These are phyloP conservation scores for Phylloscopus collybita DNA, from an alignment of 2,797 vertebrate species.

Conservation along the genomic window DNA sequence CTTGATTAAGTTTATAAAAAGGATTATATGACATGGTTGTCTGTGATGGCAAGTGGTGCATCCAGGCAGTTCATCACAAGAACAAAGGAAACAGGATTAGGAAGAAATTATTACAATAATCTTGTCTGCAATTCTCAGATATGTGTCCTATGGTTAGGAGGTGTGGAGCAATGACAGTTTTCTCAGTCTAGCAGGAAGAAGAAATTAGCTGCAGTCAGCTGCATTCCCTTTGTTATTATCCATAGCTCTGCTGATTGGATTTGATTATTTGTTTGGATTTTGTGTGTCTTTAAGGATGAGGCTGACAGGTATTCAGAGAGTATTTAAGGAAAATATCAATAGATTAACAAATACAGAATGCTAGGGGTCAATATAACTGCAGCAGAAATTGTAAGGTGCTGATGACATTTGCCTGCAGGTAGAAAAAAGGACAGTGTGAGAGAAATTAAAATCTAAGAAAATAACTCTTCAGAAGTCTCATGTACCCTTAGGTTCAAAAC, in stretches of 20 bases:
- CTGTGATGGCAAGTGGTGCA: constrained; percentile 4
- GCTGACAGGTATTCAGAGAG: background rate
- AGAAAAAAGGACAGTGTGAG: background rate
- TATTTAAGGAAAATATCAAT: background rate
- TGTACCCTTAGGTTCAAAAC: background rate
- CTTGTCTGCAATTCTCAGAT: constrained; percentile 25
- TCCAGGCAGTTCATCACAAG: background rate
- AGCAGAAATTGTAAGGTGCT: background rate
- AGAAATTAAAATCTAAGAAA: constrained; percentile 6
- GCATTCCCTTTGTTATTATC: background rate
- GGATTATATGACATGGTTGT: constrained; percentile 38
- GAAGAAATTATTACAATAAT: constrained; percentile 17
- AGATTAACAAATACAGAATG: background rate
- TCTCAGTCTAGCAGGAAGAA: background rate
- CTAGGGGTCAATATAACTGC: background rate
- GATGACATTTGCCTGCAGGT: background rate
- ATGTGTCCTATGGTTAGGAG: background rate
- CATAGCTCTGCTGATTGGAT: background rate
- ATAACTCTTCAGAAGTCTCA: background rate
- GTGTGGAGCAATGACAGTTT: background rate
- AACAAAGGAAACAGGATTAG: constrained; percentile 50
- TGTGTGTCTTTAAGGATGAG: background rate
- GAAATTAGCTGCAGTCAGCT: background rate
- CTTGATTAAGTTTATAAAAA: constrained; percentile 3
- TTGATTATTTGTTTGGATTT: background rate